phyloP scores from a whole-genome alignment of 2,113 vertebrate genomes.

The Grus americana region DNA sequence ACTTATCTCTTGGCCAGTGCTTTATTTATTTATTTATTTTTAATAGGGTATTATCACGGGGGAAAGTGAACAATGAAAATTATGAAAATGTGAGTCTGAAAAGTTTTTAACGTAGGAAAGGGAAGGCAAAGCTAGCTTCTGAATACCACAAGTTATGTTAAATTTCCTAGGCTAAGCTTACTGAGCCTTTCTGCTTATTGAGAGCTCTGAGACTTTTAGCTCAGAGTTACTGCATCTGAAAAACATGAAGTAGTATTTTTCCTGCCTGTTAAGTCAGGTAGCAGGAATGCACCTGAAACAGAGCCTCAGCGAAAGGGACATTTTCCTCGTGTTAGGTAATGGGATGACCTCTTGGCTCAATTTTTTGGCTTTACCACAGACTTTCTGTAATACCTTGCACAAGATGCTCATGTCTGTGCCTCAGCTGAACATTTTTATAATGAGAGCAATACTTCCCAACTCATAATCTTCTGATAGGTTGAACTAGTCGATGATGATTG shows the following conservation, averaged over 20 bases:
- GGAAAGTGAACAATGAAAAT: background rate
- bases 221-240: background rate
- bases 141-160: background rate
- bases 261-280: background rate
- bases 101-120: background rate
- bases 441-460: background rate
- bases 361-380: background rate
- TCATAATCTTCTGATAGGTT: background rate
- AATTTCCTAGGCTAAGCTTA: background rate
- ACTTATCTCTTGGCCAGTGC: accelerated
- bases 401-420: background rate
- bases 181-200: background rate
- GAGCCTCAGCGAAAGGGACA: background rate
- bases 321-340: background rate
- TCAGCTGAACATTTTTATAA: background rate
- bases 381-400: accelerated
- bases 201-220: background rate
- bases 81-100: background rate
- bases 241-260: background rate
- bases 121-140: background rate
- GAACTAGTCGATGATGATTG: accelerated
- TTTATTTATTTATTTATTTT: background rate
- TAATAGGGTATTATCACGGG: background rate
- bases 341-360: background rate
- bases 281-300: background rate